Evolutionary conservation across 2,113 vertebrate species (phyloP).

Genomic region (Leiothrix lutea): DNA sequence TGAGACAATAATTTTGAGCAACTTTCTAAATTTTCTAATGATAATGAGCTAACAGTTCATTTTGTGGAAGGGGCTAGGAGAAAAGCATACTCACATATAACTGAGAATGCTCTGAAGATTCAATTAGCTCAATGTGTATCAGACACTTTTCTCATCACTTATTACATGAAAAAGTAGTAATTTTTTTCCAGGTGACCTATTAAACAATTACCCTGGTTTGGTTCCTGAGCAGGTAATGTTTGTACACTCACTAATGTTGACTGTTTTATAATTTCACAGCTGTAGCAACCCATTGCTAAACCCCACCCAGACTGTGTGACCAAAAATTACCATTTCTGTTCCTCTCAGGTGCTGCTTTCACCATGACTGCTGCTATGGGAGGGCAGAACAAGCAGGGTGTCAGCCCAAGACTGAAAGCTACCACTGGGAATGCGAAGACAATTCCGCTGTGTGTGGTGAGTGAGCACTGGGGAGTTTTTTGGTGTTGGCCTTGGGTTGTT

Average conservation of each 20-base stretch:
- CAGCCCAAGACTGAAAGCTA: slow-evolving; percentile 63
- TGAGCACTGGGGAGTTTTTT: neutral
- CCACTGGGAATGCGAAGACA: slow-evolving; percentile 63
- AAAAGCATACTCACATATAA: neutral
- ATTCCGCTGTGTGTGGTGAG: slow-evolving; percentile 61
- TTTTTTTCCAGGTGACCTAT: neutral
- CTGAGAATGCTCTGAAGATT: neutral
- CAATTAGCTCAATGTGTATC: neutral
- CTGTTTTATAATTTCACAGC: neutral
- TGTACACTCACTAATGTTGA: neutral
- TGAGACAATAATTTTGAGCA: neutral
- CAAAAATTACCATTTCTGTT: neutral
- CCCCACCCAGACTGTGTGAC: neutral
- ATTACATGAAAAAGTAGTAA: neutral
- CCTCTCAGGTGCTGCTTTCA: slow-evolving; percentile 69
- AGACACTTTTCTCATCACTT: neutral
- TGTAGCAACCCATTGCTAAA: neutral
- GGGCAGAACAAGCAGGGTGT: slow-evolving; percentile 57
- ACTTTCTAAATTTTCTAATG: neutral
- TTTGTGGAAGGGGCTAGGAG: neutral
- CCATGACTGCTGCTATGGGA: slow-evolving; percentile 73
- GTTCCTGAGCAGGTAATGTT: neutral
- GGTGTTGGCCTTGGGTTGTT: neutral
- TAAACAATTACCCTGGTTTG: neutral
- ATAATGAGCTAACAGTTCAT: neutral